Percentiles rank a stretch among this genome's conserved stretches.
These are phyloP conservation scores for Halisarca cf. caerulea DNA, from an alignment of 37 sponge, comb jelly and placozoan genomes.

Conservation along the genomic window DNA sequence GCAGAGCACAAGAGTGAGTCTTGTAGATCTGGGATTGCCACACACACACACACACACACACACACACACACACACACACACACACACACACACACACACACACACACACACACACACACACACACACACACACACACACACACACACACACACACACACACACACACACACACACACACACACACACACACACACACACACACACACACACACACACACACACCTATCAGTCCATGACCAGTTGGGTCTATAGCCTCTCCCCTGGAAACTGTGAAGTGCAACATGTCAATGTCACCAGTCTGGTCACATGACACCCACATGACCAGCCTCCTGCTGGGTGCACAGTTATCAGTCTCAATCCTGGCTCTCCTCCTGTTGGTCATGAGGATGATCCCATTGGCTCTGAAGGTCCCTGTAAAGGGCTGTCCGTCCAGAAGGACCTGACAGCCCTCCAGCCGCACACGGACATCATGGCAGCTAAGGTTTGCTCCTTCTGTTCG, in stretches of 20 bases:
- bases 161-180: no score
- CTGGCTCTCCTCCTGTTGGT: conserved; percentile 34
- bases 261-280: conserved; percentile 3
- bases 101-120: no score
- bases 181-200: no score
- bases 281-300: neutral
- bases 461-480: conserved; percentile 32
- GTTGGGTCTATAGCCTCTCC: neutral
- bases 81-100: no score
- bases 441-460: conserved; percentile 42
- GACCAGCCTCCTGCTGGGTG: neutral
- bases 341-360: conserved; percentile 20
- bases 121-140: no score
- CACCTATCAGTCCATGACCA: conserved; percentile 33
- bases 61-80: no score
- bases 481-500: conserved; percentile 26
- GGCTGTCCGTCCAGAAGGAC: conserved; percentile 7
- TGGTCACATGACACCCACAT: conserved; percentile 25
- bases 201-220: neutral
- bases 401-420: neutral
- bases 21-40: no score
- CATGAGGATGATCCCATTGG: conserved; percentile 41
- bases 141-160: no score
- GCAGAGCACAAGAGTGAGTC: neutral
- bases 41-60: no score